These are phyloP conservation scores for Taurulus bubalis DNA, from an alignment of 2,113 vertebrate species.

Conservation along the genomic window DNA sequence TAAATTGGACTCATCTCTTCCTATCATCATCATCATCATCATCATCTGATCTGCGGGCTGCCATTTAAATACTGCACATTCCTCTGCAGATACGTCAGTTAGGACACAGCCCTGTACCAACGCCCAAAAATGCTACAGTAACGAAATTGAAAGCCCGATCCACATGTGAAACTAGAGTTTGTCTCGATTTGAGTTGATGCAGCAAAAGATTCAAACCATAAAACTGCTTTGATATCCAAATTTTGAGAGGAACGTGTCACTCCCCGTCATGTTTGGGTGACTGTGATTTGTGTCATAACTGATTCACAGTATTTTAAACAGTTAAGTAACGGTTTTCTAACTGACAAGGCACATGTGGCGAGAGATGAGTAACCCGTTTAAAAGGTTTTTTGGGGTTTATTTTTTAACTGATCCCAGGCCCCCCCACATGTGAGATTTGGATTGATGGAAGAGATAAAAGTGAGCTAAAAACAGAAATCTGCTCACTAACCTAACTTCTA, in stretches of 20 bases:
- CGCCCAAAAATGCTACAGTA: not conserved
- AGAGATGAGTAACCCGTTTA: not conserved
- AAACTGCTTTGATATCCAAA: not conserved
- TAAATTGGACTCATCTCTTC: slow-evolving; percentile 8
- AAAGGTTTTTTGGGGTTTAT: not conserved
- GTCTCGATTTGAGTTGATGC: slow-evolving; percentile 21
- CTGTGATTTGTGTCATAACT: slow-evolving; percentile 35
- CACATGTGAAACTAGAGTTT: slow-evolving; percentile 15
- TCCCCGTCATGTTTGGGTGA: not conserved
- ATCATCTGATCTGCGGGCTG: slow-evolving; percentile 17
- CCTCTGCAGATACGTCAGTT: slow-evolving; percentile 16
- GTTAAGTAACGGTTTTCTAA: slow-evolving; percentile 1
- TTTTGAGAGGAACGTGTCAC: not conserved
- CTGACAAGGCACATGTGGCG: not conserved
- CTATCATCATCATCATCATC: not conserved
- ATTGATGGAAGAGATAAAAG: not conserved
- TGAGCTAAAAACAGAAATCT: not conserved
- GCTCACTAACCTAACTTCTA: not conserved
- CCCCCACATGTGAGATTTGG: not conserved
- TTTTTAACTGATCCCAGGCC: not conserved
- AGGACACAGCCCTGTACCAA: not conserved
- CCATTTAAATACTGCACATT: slow-evolving; percentile 27
- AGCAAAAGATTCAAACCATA: slow-evolving; percentile 15
- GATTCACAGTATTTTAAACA: not conserved
- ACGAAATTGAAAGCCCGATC: not conserved